Evolutionary conservation across 2,888 invertebrate species (phyloP).

Genomic region (Lepas anatifera): DNA sequence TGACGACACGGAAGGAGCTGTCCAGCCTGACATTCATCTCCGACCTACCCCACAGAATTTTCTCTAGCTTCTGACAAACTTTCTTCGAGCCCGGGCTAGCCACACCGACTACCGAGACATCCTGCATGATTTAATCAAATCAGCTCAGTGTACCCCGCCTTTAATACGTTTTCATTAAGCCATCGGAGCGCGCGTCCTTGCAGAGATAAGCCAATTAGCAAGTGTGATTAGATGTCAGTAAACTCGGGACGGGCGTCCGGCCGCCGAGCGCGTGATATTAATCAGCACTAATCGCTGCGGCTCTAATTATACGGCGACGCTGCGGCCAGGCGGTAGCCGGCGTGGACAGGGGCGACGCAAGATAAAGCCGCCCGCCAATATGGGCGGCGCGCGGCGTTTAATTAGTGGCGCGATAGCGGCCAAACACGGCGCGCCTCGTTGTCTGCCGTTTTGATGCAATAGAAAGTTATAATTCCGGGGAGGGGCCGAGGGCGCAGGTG

Average conservation of each 20-base stretch:
- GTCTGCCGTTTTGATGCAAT: conserved; percentile 7
- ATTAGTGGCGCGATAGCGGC: neutral
- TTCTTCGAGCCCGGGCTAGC: no score
- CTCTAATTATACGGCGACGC: neutral
- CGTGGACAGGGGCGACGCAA: neutral
- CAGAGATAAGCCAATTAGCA: conserved; percentile 7
- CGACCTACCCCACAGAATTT: neutral
- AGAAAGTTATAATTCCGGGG: neutral
- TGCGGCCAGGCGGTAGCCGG: no score
- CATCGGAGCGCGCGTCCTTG: neutral
- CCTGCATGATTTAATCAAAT: neutral
- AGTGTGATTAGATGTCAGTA: conserved; percentile 9
- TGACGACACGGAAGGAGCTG: no score
- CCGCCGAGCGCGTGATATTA: neutral
- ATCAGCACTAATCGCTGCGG: neutral
- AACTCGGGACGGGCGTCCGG: neutral
- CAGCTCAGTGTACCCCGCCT: neutral
- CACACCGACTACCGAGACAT: no score
- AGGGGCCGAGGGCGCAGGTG: neutral
- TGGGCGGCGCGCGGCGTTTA: neutral
- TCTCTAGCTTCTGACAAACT: no score
- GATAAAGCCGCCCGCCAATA: neutral
- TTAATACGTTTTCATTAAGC: conserved; percentile 9
- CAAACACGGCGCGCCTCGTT: neutral
- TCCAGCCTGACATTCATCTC: no score